Evolutionary conservation across 2,888 invertebrate genomes (phyloP), one percentile per base, ranked within the genome.

Genomic region (Enoplolaimus lenunculus): DNA sequence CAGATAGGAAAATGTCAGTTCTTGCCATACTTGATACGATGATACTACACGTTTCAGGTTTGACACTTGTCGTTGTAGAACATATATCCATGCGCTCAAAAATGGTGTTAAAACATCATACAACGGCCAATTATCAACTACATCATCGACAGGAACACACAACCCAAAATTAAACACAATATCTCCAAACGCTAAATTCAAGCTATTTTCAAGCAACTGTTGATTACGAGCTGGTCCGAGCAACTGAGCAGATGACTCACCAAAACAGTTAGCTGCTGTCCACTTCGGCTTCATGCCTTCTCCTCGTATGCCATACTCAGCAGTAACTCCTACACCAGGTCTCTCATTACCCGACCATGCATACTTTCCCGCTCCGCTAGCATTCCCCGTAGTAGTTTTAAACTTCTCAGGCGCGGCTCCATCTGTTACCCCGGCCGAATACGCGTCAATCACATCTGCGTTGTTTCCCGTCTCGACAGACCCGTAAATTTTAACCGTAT

Each of bases 71-170:
- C 69, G 71, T 3, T 69, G 62, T n/a, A 31, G 31, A 7, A 69
- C 68, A 34, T 73, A 72, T 16, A 76, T 57, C 79, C 79, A 78
- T 0, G 75, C 74, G 21, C 73, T 75, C 33, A 78, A 69, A 0
- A 75, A 72, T 13, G 78, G 78, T 1, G 75, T 73, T 29, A 78
- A 67, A 16, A 76, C 74, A 71, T 78, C 78, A 71, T 76, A 79
- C 31, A 78, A 73, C 0, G 77, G 75, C 69, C 76, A 76, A 60
- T 76, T 75, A 30, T 74, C 73, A 1, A 73, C 73, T 0, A 74
- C 73, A 69, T 73, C 57, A 34, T 76, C 76, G 35, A 75, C 73
- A 60, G 75, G 75, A 3, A 73, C 72, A 35, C 75, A 75, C 73
- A 76, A 74, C 1, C 75, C 75, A 60, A 75, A 72, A 0, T 73